Percentiles rank a stretch among this genome's conserved stretches.
phyloP scores from a whole-genome alignment of 30 jellyfish, hydroid and myxozoan species.

The Morbakka virulenta region DNA sequence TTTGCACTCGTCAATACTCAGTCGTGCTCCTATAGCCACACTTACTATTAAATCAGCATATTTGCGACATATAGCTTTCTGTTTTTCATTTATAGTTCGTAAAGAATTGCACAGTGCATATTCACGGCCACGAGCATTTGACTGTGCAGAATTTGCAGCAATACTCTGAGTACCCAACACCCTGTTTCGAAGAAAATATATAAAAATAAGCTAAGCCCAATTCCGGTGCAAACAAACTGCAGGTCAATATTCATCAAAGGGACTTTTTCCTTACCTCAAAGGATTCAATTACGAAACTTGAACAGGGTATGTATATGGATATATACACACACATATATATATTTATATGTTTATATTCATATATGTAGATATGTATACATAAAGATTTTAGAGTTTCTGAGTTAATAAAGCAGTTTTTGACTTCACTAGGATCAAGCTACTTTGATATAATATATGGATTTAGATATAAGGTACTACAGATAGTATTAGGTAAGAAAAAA shows the following conservation, averaged over 20 bases:
- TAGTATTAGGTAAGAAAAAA: too few relatives aligned
- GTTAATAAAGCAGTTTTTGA: too few relatives aligned
- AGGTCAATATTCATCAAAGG: too few relatives aligned
- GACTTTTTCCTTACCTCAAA: too few relatives aligned
- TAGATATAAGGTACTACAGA: too few relatives aligned
- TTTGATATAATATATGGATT: too few relatives aligned
- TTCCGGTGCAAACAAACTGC: not conserved
- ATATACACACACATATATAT: too few relatives aligned
- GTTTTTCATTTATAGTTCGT: constrained; percentile 59
- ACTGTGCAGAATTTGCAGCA: not conserved
- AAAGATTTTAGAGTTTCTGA: too few relatives aligned
- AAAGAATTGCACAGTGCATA: constrained; percentile 56
- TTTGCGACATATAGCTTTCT: constrained; percentile 67
- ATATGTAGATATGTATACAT: too few relatives aligned
- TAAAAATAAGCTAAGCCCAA: not conserved
- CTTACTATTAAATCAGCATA: constrained; percentile 87
- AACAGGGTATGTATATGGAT: too few relatives aligned
- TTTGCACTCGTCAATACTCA: constrained; percentile 81
- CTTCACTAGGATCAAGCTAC: too few relatives aligned
- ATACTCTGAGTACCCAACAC: not conserved
- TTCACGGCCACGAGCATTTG: not conserved
- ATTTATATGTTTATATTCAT: not conserved
- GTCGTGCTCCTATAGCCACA: constrained; percentile 85
- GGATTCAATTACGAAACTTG: too few relatives aligned
- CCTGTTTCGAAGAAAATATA: not conserved